Evolutionary conservation across 2,113 vertebrate genomes (phyloP).

Genomic region (Gadus chalcogrammus): DNA sequence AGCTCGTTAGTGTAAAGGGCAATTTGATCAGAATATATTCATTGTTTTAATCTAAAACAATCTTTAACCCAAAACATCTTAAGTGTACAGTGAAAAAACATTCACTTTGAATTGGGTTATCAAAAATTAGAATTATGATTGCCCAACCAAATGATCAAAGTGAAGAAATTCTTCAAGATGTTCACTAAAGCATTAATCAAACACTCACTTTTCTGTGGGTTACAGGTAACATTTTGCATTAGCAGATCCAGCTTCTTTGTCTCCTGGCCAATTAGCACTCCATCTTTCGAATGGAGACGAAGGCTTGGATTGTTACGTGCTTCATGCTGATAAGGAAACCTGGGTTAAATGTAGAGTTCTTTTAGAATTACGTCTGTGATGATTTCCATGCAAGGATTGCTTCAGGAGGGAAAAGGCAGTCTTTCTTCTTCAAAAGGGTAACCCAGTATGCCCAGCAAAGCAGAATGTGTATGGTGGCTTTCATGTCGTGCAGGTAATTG

Average conservation of each 20-base stretch:
- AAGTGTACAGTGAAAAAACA: no score
- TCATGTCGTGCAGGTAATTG: slow-evolving; percentile 68
- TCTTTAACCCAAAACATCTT: no score
- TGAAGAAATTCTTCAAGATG: no score
- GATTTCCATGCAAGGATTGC: slow-evolving; percentile 67
- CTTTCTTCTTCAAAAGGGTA: slow-evolving; percentile 71
- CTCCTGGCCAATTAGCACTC: slow-evolving; percentile 69
- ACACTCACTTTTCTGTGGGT: not conserved
- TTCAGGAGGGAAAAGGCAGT: slow-evolving; percentile 62
- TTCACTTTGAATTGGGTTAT: no score
- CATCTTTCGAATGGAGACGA: slow-evolving; percentile 58
- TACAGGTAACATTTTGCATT: slow-evolving; percentile 55
- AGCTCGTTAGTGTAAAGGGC: no score
- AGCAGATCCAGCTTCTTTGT: slow-evolving; percentile 54
- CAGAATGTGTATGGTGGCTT: slow-evolving; percentile 52
- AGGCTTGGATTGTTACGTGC: slow-evolving; percentile 67
- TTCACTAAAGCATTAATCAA: no score
- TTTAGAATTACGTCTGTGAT: slow-evolving; percentile 66
- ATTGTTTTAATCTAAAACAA: no score
- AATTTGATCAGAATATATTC: no score
- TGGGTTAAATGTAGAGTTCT: slow-evolving; percentile 61
- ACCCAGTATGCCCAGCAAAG: slow-evolving; percentile 54
- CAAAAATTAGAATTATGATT: no score
- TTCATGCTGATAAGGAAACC: slow-evolving; percentile 70
- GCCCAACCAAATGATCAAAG: no score